Conservation (phyloP, 1,140 invertebrate species). For the Planococcus citri region DNA sequence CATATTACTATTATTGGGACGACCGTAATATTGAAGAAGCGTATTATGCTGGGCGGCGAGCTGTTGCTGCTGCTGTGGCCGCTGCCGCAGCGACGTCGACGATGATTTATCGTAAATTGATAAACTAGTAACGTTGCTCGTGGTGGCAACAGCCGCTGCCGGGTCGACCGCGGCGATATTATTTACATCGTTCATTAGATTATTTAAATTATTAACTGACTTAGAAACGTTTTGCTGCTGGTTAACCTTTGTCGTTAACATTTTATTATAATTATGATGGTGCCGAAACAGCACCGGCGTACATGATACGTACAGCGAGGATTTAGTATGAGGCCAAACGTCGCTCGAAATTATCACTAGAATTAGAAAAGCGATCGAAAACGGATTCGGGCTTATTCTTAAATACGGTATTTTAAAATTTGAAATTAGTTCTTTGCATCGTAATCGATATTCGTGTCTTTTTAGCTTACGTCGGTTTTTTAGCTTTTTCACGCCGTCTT, state of each 20-base stretch:
- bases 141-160: not conserved
- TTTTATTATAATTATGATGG: not conserved
- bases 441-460: not conserved
- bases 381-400: not conserved
- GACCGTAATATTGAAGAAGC: too few species aligned
- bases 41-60: too few species aligned
- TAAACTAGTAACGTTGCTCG: not conserved
- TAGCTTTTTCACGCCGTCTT: not conserved
- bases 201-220: too few species aligned
- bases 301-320: not conserved
- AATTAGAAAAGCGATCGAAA: not conserved
- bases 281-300: not conserved
- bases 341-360: constrained; percentile 3
- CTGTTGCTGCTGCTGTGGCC: not conserved
- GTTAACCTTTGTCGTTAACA: constrained; percentile 1
- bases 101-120: not conserved
- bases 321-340: constrained; percentile 2
- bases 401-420: constrained; percentile 12
- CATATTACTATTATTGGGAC: not conserved
- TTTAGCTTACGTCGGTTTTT: not conserved
- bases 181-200: too few species aligned
- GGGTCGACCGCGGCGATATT: not conserved
- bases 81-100: not conserved
- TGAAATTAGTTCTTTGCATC: not conserved
- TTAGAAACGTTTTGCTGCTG: not conserved